These are phyloP conservation scores for Sitta europaea DNA, from an alignment of 2,113 vertebrate species.

Conservation along the genomic window DNA sequence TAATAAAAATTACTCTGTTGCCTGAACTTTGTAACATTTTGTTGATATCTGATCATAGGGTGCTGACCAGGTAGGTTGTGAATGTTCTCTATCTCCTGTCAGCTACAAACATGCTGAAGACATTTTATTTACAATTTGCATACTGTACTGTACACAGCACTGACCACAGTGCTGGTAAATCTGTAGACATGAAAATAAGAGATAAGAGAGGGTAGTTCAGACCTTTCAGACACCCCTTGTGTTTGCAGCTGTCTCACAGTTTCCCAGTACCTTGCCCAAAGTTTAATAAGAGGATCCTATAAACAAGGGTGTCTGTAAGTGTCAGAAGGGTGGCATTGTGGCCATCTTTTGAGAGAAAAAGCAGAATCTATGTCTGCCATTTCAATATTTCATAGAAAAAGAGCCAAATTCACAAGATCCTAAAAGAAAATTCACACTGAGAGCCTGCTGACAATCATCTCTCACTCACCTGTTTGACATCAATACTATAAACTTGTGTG, in stretches of 20 bases:
- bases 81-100: not conserved
- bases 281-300: not conserved
- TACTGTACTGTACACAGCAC: too few species aligned
- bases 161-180: not conserved
- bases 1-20: not conserved
- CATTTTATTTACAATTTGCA: not conserved
- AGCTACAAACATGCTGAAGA: accelerated
- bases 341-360: not conserved
- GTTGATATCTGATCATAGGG: not conserved
- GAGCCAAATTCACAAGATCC: not conserved
- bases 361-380: accelerated
- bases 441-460: not conserved
- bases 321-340: not conserved
- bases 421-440: not conserved
- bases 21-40: not conserved
- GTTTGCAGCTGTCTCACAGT: not conserved
- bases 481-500: not conserved
- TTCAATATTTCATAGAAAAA: not conserved
- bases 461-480: not conserved
- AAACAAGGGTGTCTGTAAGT: not conserved
- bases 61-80: not conserved
- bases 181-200: not conserved
- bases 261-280: not conserved
- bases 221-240: not conserved
- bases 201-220: not conserved